Base-by-base conservation (phyloP, 2,797 vertebrate species). In the Carapus acus region DNA sequence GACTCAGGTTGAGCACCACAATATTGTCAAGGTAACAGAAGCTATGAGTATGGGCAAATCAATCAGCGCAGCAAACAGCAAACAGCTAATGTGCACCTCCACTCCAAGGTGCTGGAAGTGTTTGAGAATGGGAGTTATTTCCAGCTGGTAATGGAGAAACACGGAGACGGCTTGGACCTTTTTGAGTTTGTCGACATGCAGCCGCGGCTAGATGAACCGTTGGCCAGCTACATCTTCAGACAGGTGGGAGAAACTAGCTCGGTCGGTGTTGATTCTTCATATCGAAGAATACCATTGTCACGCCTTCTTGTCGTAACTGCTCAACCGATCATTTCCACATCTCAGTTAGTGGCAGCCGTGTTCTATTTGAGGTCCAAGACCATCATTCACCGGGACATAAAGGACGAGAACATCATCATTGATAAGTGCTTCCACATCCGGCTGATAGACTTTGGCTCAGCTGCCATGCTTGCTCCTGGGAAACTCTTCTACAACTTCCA, bases 91-190 rank as follows among this genome's bases (percentile, higher is more conserved):
- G 5, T 54, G 2, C 42, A 23, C 1, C 4, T 8, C 20, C 45
- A n/a, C n/a, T n/a, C n/a, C n/a, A n/a, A 96, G 93, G 86, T 98
- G 37, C 62, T 96, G 68, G 91, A 92, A 62, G 86, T 97, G 8
- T 96, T 96, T 85, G 93, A 97, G 79, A 98, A 97, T 56, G 88
- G 88, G 7, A 74, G 45, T 8, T 97, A 93, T 76, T 97, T 98
- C 75, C 96, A 98, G 62, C 88, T 98, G 66, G 94, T 97, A 59
- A 98, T 97, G 94, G 94, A 97, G 80, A 95, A 94, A 69, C 93
- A 98, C 0, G 94, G 94, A 31, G 88, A 90, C 1, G 93, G 92
- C 23, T 70, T 98, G 54, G 94, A 97, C 79, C 91, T 98, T 54
- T 98, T 98, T 39, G 88, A 94, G 3, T 98, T 98, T 62, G 97